phyloP scores from a whole-genome alignment of 2,888 invertebrate genomes.

The Acholoe squamosa region DNA sequence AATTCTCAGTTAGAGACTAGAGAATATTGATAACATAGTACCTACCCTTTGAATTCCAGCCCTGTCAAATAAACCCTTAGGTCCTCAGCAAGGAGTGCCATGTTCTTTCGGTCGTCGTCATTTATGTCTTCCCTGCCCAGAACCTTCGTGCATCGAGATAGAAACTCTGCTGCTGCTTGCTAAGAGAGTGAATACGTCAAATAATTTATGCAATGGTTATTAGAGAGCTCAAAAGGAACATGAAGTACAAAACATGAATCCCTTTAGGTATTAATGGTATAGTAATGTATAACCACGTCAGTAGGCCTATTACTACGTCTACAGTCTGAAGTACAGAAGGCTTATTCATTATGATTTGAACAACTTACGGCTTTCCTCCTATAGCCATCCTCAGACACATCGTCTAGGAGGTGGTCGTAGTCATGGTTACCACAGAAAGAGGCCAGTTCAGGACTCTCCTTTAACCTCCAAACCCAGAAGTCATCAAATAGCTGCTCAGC shows the following conservation, averaged over 20 bases:
- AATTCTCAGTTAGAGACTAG: too few relatives aligned
- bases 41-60: slow-evolving; percentile 57
- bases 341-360: too few relatives aligned
- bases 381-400: slow-evolving; percentile 71
- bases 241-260: too few relatives aligned
- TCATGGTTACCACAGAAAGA: slow-evolving; percentile 75
- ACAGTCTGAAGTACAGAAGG: too few relatives aligned
- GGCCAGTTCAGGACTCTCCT: slow-evolving; percentile 79
- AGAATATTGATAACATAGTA: too few relatives aligned
- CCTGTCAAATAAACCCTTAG: slow-evolving; percentile 59
- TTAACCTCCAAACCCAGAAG: slow-evolving; percentile 78
- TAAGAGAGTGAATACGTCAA: too few relatives aligned
- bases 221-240: too few relatives aligned
- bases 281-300: too few relatives aligned
- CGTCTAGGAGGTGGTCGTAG: slow-evolving; percentile 74
- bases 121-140: background rate
- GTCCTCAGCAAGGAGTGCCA: slow-evolving; percentile 60
- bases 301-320: too few relatives aligned
- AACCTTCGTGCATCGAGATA: slow-evolving; percentile 52
- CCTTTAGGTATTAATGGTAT: too few relatives aligned
- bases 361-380: slow-evolving; percentile 67
- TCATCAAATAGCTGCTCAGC: slow-evolving; percentile 70
- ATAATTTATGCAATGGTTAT: too few relatives aligned
- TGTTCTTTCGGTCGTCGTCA: slow-evolving; percentile 54
- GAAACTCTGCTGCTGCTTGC: slow-evolving; percentile 53